phyloP scores from a whole-genome alignment of 2,113 vertebrate species.

The Malaclemys terrapin region DNA sequence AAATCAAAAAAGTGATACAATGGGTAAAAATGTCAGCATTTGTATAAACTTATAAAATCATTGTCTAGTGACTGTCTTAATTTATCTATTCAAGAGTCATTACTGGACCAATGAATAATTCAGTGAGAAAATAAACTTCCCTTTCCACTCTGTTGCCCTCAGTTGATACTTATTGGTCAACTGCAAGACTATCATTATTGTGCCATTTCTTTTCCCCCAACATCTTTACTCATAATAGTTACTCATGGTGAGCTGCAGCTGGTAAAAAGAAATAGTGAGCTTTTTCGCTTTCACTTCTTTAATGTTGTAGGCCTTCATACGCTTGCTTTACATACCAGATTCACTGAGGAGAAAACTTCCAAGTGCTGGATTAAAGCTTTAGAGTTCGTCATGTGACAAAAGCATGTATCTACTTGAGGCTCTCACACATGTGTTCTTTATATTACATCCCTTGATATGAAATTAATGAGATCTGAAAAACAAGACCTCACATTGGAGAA shows the following conservation, averaged over 20 bases:
- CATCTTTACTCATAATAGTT: not conserved
- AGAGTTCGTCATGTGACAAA: not conserved
- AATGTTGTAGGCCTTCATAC: not conserved
- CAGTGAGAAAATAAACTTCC: not conserved
- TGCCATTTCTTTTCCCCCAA: not conserved
- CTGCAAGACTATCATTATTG: not conserved
- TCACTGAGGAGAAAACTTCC: not conserved
- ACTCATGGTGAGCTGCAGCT: not conserved
- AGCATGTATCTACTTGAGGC: not conserved
- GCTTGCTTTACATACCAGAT: not conserved
- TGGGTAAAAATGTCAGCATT: not conserved
- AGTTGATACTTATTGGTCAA: not conserved
- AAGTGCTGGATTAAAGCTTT: not conserved
- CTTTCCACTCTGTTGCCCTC: not conserved
- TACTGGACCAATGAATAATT: not conserved
- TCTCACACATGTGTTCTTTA: not conserved
- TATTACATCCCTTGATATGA: not conserved
- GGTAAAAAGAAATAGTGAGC: not conserved
- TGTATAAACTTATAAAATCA: not conserved
- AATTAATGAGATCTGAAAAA: slow-evolving; percentile 7
- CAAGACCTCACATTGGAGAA: not conserved
- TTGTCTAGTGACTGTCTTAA: not conserved
- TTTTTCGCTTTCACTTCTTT: not conserved
- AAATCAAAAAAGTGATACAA: not conserved
- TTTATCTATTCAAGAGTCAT: not conserved